Base-by-base conservation (phyloP, 2,888 invertebrate species). In the Deilephila elpenor region DNA sequence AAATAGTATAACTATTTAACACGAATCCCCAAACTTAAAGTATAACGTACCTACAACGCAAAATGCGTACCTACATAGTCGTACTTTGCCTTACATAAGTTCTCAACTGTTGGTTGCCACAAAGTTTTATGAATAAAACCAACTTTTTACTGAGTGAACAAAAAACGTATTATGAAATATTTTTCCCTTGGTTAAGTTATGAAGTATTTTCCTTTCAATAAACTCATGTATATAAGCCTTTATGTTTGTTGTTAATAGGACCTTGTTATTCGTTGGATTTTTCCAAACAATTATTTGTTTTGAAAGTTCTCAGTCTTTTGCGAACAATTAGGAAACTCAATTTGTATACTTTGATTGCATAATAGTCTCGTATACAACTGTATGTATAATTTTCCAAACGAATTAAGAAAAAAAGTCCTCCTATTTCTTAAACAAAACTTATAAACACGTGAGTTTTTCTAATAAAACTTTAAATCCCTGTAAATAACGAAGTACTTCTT, bases 111-210 rank as follows among this genome's bases (percentile, higher is more conserved):
- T 20, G 37, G 62, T 72, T 62, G 53, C 51, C 56, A 61, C 44
- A 74, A 20, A 51, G 67, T 74, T 72, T 59, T 67, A 8, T 60
- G 29, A 73, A 72, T 32, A 70, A 72, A 70, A 59, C 20, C 59
- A 74, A 72, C 72, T 74, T 70, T 59, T 60, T 25, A 70, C 67
- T 7, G 25, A 67, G 25, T 60, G 64, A 29, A 74, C 34, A 74
- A 25, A 71, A 59, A 74, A 17, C 37, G 59, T 71, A 59, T 70
- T 71, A 37, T 59, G 59, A 62, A 71, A 74, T 71, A 72, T 53
- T 61, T 72, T 71, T 44, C 19, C 59, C 59, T 51, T 74, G n/a
- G 56, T 62, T 62, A 64, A 71, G 59, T 74, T 64, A n/a, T 56
- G 51, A 67, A 59, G 59, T 37, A 11, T 64, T 74, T 71, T 71